A percentile compares a stretch with the other conserved stretches of the same genome.
Evolutionary conservation across 2,113 vertebrate genomes (phyloP).

Genomic region (Vidua macroura): DNA sequence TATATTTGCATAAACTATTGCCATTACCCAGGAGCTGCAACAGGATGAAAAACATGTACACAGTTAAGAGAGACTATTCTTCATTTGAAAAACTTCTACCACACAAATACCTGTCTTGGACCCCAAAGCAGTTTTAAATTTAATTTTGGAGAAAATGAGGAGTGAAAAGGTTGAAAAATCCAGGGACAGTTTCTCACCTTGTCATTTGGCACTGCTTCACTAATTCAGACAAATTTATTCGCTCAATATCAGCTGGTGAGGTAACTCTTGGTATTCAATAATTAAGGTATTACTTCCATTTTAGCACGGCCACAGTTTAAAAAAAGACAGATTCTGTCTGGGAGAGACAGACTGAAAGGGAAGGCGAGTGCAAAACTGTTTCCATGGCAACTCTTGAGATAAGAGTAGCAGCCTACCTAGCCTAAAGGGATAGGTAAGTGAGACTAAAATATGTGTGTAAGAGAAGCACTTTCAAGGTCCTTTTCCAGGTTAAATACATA

Average conservation of each 20-base stretch:
- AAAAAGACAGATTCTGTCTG: slow-evolving; percentile 41
- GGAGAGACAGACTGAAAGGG: slow-evolving; percentile 43
- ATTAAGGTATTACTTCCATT: slow-evolving; percentile 62
- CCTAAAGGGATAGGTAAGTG: slow-evolving; percentile 61
- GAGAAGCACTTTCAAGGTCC: slow-evolving; percentile 56
- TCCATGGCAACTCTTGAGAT: slow-evolving; percentile 71
- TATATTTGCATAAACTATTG: background rate
- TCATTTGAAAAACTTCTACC: background rate
- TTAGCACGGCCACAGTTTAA: slow-evolving; percentile 53
- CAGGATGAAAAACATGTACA: background rate
- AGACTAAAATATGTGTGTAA: slow-evolving; percentile 60
- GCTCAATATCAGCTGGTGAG: background rate
- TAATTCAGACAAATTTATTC: background rate
- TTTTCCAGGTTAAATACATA: slow-evolving; percentile 59
- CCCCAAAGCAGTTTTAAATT: background rate
- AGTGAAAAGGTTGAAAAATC: background rate
- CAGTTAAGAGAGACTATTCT: background rate
- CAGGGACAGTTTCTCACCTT: background rate
- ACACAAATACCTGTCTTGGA: background rate
- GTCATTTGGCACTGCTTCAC: background rate
- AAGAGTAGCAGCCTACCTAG: slow-evolving; percentile 62
- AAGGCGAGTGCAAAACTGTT: slow-evolving; percentile 61
- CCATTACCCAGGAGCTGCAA: background rate
- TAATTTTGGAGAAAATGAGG: background rate
- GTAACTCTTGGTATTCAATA: background rate